A percentile compares a stretch with the other conserved stretches of the same genome.
These are phyloP conservation scores for Labrus mixtus DNA, from an alignment of 2,113 vertebrate species.

Conservation along the genomic window DNA sequence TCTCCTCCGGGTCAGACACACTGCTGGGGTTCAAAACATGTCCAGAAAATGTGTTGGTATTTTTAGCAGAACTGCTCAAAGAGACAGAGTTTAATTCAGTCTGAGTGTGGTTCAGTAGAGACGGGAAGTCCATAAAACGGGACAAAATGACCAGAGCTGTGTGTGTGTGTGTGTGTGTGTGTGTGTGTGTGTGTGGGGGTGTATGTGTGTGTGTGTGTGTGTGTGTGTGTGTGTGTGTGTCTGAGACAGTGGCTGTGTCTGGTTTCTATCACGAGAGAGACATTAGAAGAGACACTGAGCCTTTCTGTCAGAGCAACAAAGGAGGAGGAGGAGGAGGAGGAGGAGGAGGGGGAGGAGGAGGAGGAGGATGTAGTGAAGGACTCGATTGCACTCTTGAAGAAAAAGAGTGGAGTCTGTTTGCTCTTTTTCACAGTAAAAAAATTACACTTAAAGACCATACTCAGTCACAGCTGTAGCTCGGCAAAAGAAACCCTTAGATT, in stretches of 20 bases:
- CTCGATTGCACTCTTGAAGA: not conserved
- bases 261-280: slow-evolving; percentile 32
- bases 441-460: too few species aligned
- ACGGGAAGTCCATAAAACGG: slow-evolving; percentile 17
- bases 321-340: slow-evolving; percentile 16
- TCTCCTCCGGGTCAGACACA: not conserved
- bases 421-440: not conserved
- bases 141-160: not conserved
- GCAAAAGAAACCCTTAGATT: too few species aligned
- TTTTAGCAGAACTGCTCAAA: too few species aligned
- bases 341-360: slow-evolving; percentile 3
- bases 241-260: slow-evolving; percentile 13
- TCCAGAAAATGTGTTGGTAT: too few species aligned
- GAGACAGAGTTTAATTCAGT: slow-evolving; percentile 37
- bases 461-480: too few species aligned
- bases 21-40: slow-evolving; percentile 19
- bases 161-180: slow-evolving; percentile 40
- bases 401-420: slow-evolving; percentile 10
- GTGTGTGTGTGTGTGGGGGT: slow-evolving; percentile 11
- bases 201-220: slow-evolving; percentile 34
- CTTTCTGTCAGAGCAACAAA: slow-evolving; percentile 11
- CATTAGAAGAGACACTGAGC: slow-evolving; percentile 19
- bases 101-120: slow-evolving; percentile 1
- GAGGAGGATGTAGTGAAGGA: slow-evolving; percentile 32
- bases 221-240: slow-evolving; percentile 22